Percentiles rank a stretch among this genome's conserved stretches.
phyloP scores from a whole-genome alignment of 2,797 vertebrate species.

The Natrix natrix region DNA sequence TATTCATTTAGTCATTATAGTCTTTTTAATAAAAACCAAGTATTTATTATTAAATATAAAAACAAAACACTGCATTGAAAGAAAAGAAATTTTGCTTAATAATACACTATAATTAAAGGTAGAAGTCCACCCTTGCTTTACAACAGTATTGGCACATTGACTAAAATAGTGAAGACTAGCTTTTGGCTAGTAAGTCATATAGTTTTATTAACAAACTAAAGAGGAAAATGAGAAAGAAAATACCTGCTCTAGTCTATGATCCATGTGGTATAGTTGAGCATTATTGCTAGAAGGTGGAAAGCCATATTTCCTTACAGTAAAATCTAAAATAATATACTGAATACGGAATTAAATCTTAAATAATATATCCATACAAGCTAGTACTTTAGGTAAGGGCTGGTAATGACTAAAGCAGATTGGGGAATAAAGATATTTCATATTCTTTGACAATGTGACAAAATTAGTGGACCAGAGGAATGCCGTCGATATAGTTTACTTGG shows the following conservation, averaged over 20 bases:
- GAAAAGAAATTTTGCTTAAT: background rate
- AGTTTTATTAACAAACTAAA: background rate
- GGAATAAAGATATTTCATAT: background rate
- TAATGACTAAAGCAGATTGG: background rate
- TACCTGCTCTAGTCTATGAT: background rate
- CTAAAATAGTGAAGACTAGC: conserved; percentile 41
- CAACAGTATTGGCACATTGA: conserved; percentile 11
- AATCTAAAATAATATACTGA: background rate
- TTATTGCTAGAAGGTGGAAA: background rate
- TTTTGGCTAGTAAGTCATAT: background rate
- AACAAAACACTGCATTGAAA: no score
- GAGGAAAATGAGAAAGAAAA: background rate
- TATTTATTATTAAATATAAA: conserved; percentile 1
- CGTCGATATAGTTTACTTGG: no score
- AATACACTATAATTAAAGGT: background rate
- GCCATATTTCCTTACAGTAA: background rate
- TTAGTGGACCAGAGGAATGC: no score
- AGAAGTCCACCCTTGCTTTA: background rate
- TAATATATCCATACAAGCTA: background rate
- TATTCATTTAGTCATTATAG: background rate
- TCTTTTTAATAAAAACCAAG: background rate
- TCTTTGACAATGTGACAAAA: no score
- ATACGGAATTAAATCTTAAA: background rate
- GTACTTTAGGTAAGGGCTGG: background rate
- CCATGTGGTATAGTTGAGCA: background rate